Evolutionary conservation across 2,113 vertebrate genomes (phyloP).

Genomic region (Panthera tigris): DNA sequence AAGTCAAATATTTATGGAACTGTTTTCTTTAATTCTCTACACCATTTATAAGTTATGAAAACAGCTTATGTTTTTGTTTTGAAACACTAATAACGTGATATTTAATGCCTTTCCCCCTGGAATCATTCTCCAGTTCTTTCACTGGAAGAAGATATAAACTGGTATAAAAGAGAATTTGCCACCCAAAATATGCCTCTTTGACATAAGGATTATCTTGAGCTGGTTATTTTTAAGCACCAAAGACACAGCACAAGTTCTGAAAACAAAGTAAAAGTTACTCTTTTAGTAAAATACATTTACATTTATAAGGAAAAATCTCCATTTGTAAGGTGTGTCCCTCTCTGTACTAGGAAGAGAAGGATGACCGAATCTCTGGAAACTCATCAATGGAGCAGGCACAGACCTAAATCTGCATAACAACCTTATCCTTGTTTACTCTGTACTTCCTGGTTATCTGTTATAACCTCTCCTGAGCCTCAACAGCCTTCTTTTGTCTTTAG

Average conservation of each 20-base stretch:
- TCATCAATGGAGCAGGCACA: neutral
- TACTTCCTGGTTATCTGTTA: neutral
- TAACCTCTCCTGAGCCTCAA: neutral
- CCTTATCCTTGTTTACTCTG: neutral
- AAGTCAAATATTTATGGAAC: slow-evolving; percentile 24
- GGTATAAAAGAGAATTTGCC: neutral
- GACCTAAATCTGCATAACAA: neutral
- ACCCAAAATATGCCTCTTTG: neutral
- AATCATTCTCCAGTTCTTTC: neutral
- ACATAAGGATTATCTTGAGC: neutral
- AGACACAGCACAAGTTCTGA: neutral
- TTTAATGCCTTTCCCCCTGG: neutral
- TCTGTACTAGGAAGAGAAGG: neutral
- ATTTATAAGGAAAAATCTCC: neutral
- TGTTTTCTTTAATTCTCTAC: neutral
- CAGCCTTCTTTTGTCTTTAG: neutral
- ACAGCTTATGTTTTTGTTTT: neutral
- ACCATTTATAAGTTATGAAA: neutral
- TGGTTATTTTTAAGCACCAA: neutral
- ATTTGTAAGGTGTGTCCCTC: neutral
- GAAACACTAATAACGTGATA: neutral
- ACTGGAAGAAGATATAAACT: neutral
- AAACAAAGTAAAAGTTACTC: neutral
- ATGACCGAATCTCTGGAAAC: neutral
- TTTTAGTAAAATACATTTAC: neutral